Percentiles rank a stretch among this genome's conserved stretches.
Conservation (phyloP, 1,140 invertebrate species). For the Caerostris darwini region DNA sequence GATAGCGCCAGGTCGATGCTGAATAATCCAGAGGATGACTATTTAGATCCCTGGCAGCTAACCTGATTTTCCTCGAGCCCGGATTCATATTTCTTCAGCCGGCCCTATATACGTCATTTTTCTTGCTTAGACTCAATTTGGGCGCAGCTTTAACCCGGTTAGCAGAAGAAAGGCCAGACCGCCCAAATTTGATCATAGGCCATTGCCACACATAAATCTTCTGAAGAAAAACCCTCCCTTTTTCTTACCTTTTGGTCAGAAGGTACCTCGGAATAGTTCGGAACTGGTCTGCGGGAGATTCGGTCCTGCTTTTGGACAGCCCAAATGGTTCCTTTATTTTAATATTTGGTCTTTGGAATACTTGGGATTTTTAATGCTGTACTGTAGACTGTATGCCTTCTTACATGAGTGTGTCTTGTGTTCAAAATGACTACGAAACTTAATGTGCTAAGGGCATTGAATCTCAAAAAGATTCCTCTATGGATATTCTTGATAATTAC, state of each 20-base stretch:
- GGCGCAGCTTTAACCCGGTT: conserved; percentile 76
- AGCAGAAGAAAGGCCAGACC: conserved; percentile 75
- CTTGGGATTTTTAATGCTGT: not conserved
- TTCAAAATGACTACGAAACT: too few species aligned
- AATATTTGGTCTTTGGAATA: not conserved
- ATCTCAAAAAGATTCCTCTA: too few species aligned
- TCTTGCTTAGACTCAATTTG: conserved; percentile 78
- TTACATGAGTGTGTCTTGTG: too few species aligned
- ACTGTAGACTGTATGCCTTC: too few species aligned
- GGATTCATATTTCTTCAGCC: conserved; percentile 78
- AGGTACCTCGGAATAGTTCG: conserved; percentile 49
- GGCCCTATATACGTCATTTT: conserved; percentile 77
- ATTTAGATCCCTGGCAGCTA: conserved; percentile 75
- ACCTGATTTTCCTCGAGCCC: conserved; percentile 63
- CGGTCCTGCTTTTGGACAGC: not conserved
- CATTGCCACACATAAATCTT: conserved; percentile 77
- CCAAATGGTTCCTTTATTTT: not conserved
- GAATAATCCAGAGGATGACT: conserved; percentile 77
- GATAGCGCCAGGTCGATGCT: conserved; percentile 77
- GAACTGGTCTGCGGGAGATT: not conserved
- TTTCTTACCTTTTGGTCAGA: conserved; percentile 74
- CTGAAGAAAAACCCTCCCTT: conserved; percentile 72
- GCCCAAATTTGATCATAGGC: conserved; percentile 78
- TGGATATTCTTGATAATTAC: too few species aligned
- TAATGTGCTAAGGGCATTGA: too few species aligned